phyloP scores from a whole-genome alignment of 2,113 vertebrate genomes.

The Mus musculus region DNA sequence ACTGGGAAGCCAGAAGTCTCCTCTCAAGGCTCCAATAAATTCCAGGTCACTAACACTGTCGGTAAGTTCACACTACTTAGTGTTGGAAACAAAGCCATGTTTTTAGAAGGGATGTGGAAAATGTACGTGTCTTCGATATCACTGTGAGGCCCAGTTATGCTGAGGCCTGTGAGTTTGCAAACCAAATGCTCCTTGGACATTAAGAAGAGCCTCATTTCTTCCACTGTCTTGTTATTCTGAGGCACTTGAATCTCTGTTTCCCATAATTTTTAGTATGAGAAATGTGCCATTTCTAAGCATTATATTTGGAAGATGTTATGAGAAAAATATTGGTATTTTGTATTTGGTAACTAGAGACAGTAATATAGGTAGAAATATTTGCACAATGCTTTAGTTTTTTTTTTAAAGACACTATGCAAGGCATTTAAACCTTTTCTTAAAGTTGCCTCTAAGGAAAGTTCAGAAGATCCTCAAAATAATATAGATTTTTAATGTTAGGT shows the following conservation, averaged over 20 bases:
- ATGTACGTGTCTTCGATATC: neutral
- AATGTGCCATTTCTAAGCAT: slow-evolving; percentile 5
- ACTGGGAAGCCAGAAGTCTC: slow-evolving; percentile 80
- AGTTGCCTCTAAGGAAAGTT: neutral
- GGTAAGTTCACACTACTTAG: slow-evolving; percentile 67
- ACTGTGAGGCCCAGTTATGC: neutral
- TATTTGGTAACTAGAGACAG: neutral
- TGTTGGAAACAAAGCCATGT: slow-evolving; percentile 65
- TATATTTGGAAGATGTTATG: neutral
- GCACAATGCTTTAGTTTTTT: neutral
- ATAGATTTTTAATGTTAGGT: too few relatives aligned
- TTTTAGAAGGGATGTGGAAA: slow-evolving; percentile 1
- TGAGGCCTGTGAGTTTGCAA: neutral
- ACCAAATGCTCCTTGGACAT: neutral
- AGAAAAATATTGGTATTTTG: neutral
- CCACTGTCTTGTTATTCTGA: neutral
- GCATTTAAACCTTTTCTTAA: neutral
- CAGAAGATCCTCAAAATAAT: neutral
- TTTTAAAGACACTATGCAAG: neutral
- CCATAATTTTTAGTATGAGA: neutral
- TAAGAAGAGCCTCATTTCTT: neutral
- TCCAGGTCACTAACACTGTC: slow-evolving; percentile 74
- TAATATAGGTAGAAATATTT: neutral
- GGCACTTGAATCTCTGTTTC: neutral
- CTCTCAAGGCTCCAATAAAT: slow-evolving; percentile 75